Evolutionary conservation across 2,113 vertebrate genomes (phyloP).

Genomic region (Kryptolebias marmoratus): DNA sequence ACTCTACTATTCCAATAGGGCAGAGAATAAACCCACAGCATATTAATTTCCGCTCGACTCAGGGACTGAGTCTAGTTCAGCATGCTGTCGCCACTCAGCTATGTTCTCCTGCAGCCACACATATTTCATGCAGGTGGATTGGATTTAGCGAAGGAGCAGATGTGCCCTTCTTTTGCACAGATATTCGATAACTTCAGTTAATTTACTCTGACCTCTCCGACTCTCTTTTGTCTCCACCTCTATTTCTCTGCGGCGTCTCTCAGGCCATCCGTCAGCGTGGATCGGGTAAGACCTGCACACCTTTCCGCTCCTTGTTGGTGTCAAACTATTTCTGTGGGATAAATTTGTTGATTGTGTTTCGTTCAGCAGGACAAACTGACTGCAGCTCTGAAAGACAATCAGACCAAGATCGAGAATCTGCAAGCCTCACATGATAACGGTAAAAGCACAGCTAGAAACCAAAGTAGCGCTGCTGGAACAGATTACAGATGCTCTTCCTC

Average conservation of each 20-base stretch:
- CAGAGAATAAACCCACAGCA: constrained; percentile 9
- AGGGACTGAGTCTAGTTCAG: constrained; percentile 19
- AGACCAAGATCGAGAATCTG: constrained; percentile 27
- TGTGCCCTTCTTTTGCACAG: not conserved
- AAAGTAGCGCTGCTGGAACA: no score
- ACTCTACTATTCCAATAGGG: constrained; percentile 16
- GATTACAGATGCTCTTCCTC: no score
- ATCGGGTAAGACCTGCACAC: constrained; percentile 83
- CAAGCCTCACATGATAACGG: constrained; percentile 60
- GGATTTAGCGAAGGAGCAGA: constrained; percentile 20
- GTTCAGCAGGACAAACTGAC: constrained; percentile 76
- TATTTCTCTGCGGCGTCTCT: constrained; percentile 35
- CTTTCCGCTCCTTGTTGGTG: constrained; percentile 30
- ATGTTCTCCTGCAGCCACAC: constrained; percentile 7
- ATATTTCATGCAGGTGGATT: constrained; percentile 27
- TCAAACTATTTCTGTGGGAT: not conserved
- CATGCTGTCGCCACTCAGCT: not conserved
- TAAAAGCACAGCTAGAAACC: constrained; percentile 27
- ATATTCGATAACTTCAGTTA: constrained; percentile 15
- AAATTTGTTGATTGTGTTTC: not conserved
- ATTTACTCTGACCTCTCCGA: not conserved
- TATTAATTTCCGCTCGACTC: constrained; percentile 8
- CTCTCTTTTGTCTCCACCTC: constrained; percentile 4
- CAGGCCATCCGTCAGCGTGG: constrained; percentile 82
- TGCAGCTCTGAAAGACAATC: constrained; percentile 50